Conservation (phyloP, 2,888 invertebrate species). For the Protodeltote pygarga region DNA sequence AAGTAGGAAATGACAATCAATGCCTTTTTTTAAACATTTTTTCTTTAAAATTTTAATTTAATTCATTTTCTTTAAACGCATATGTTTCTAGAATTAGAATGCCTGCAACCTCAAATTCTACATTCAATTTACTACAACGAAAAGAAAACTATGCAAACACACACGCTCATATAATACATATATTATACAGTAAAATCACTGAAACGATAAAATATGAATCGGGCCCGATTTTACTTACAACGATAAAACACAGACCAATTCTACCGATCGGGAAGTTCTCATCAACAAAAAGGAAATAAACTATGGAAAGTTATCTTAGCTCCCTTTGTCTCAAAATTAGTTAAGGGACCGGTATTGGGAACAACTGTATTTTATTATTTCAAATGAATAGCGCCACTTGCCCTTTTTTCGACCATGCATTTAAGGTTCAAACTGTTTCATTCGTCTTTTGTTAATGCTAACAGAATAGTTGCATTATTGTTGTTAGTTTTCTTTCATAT, state of each 20-base stretch:
- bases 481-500: too few relatives aligned
- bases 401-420: constrained; percentile 7
- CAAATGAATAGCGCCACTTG: constrained; percentile 8
- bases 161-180: constrained; percentile 1
- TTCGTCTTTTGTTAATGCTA: not conserved
- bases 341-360: constrained; percentile 26
- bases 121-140: too few relatives aligned
- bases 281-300: constrained; percentile 48
- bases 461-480: too few relatives aligned
- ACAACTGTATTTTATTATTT: constrained; percentile 39
- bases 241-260: constrained; percentile 42
- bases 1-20: too few relatives aligned
- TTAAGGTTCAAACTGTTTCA: constrained; percentile 8
- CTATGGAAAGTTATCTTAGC: constrained; percentile 45
- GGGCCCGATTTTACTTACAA: constrained; percentile 37
- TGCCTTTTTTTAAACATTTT: too few relatives aligned
- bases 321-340: constrained; percentile 43
- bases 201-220: constrained; percentile 43
- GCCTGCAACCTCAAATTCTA: too few relatives aligned
- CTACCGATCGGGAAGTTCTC: constrained; percentile 38
- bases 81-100: too few relatives aligned
- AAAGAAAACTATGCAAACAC: not conserved
- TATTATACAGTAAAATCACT: constrained; percentile 25
- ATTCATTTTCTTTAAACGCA: too few relatives aligned
- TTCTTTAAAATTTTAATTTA: too few relatives aligned